These are phyloP conservation scores for Prunella strophiata DNA, from an alignment of 2,797 vertebrate species.

Conservation along the genomic window DNA sequence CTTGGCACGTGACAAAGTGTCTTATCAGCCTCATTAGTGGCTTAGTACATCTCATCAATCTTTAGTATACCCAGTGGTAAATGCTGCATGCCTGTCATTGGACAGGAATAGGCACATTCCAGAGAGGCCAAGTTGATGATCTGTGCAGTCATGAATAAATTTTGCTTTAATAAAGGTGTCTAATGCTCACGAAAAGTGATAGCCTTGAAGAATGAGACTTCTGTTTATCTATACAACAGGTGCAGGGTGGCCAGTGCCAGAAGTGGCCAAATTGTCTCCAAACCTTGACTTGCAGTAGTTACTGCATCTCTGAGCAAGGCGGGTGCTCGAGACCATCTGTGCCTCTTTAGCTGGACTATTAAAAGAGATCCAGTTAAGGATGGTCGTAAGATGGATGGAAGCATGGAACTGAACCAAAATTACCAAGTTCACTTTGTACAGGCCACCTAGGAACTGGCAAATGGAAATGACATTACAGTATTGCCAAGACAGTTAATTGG, in stretches of 20 bases:
- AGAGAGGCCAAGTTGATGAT: conserved; percentile 57
- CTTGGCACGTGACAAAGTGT: conserved; percentile 63
- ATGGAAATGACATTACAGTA: neutral
- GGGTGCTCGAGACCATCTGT: neutral
- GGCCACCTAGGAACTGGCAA: conserved; percentile 20
- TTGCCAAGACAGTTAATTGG: conserved; percentile 10
- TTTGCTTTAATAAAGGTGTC: conserved; percentile 66
- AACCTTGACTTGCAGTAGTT: neutral
- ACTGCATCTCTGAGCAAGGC: neutral
- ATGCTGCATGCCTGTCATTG: conserved; percentile 46
- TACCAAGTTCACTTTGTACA: neutral
- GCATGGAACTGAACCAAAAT: neutral
- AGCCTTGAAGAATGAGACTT: conserved; percentile 52
- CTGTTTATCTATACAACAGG: conserved; percentile 58
- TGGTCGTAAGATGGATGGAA: neutral
- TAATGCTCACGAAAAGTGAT: conserved; percentile 44
- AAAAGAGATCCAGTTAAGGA: neutral
- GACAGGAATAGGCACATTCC: conserved; percentile 50
- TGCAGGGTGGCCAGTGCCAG: conserved; percentile 20
- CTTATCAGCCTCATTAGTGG: conserved; percentile 69
- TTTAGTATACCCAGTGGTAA: conserved; percentile 56
- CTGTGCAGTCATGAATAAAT: conserved; percentile 65
- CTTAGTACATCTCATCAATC: conserved; percentile 63
- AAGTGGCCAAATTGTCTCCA: conserved; percentile 13
- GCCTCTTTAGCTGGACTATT: neutral